These are phyloP conservation scores for Lontra canadensis DNA, from an alignment of 2,113 vertebrate species.

Conservation along the genomic window DNA sequence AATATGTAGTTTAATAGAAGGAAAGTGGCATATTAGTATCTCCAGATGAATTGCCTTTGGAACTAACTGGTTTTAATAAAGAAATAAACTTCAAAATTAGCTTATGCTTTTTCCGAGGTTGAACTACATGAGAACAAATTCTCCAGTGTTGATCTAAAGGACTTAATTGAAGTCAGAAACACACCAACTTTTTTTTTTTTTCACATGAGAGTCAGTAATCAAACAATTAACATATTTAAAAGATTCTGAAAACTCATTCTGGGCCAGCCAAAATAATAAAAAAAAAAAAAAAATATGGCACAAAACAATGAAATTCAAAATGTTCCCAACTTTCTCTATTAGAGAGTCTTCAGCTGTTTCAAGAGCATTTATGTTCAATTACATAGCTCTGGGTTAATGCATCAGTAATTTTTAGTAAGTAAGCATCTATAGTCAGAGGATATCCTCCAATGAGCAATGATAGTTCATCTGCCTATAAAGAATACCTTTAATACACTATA, in stretches of 20 bases:
- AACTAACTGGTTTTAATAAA: conserved; percentile 26
- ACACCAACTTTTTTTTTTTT: neutral
- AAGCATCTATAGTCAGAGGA: neutral
- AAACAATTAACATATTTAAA: conserved; percentile 27
- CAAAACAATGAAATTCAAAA: neutral
- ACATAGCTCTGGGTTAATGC: neutral
- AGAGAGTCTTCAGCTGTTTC: neutral
- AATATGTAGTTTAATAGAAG: neutral
- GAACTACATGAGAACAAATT: neutral
- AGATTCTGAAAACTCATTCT: neutral
- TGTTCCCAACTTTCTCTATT: neutral
- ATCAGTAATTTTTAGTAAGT: neutral
- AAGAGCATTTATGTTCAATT: neutral
- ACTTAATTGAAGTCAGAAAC: conserved; percentile 38
- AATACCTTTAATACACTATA: neutral
- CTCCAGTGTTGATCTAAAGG: neutral
- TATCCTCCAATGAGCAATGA: neutral
- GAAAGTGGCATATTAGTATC: neutral
- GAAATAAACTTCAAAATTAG: conserved; percentile 5
- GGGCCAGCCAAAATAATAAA: neutral
- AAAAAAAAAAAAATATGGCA: neutral
- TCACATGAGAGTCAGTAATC: neutral
- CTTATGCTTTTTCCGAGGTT: neutral
- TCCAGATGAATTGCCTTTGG: neutral
- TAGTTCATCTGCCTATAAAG: neutral